Conservation (phyloP, 2,888 invertebrate species). For the Ormyrus pomaceus region DNA sequence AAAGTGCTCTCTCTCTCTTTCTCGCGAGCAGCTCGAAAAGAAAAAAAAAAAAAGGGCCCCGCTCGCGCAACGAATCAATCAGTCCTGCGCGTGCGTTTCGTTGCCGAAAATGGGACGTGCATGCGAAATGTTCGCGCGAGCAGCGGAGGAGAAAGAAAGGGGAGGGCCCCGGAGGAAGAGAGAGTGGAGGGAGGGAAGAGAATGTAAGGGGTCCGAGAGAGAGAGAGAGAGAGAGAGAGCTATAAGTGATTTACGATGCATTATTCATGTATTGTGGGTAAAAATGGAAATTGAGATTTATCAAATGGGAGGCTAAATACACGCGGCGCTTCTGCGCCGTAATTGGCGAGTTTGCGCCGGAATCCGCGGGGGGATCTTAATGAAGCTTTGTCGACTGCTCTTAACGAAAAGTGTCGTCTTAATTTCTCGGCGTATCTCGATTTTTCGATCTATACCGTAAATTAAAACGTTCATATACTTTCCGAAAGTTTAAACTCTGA, state of each 20-base stretch:
- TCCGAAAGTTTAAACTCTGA: no score
- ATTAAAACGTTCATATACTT: no score
- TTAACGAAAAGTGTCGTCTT: no score
- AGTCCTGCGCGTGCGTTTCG: constrained; percentile 13
- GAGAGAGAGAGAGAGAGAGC: constrained; percentile 14
- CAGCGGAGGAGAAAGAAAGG: not conserved
- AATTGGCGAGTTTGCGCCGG: no score
- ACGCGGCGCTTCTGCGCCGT: no score
- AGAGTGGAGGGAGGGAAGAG: not conserved
- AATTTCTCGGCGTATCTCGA: no score
- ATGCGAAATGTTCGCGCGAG: not conserved
- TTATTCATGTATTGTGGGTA: constrained; percentile 13
- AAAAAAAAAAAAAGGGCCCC: no score
- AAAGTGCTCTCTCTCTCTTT: not conserved
- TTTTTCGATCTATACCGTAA: no score
- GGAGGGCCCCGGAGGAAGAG: not conserved
- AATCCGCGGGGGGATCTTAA: no score
- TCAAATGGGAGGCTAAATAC: not conserved
- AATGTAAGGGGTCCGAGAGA: not conserved
- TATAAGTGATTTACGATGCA: constrained; percentile 37
- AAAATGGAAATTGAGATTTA: constrained; percentile 3
- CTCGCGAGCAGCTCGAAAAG: no score
- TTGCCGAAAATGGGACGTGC: constrained; percentile 34
- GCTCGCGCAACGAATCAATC: constrained; percentile 35
- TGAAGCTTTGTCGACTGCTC: no score